phyloP scores from a whole-genome alignment of 2,888 invertebrate genomes.

The Hirtodrosophila trivittata region DNA sequence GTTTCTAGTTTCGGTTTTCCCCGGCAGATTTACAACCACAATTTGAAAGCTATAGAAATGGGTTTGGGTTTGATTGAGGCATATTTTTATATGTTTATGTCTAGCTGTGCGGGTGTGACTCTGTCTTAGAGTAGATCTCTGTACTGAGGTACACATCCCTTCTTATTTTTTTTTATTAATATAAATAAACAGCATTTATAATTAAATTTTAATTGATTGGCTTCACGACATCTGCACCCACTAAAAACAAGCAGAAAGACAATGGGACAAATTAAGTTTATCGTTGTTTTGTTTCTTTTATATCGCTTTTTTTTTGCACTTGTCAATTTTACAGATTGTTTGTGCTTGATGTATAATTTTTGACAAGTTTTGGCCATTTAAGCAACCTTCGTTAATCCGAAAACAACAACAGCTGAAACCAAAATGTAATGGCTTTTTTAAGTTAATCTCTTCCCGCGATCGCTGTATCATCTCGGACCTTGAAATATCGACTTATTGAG shows the following conservation, averaged over 20 bases:
- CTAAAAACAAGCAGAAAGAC: constrained; percentile 39
- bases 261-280: constrained; percentile 61
- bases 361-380: constrained; percentile 54
- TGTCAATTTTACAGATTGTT: constrained; percentile 49
- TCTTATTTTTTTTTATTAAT: constrained; percentile 9
- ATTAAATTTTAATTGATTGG: constrained; percentile 71
- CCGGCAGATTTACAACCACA: constrained; percentile 28
- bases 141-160: too few relatives aligned
- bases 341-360: constrained; percentile 35
- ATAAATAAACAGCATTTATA: constrained; percentile 29
- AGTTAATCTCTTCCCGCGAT: constrained; percentile 47
- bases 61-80: not conserved
- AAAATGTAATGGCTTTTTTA: constrained; percentile 52
- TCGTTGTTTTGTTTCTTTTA: constrained; percentile 24
- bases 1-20: too few relatives aligned
- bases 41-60: not conserved
- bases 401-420: constrained; percentile 19
- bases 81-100: too few relatives aligned
- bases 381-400: constrained; percentile 59
- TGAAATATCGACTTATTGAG: constrained; percentile 64
- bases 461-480: constrained; percentile 59
- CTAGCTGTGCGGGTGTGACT: too few relatives aligned
- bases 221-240: constrained; percentile 77
- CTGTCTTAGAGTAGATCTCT: too few relatives aligned
- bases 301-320: constrained; percentile 34